Evolutionary conservation across 2,113 vertebrate genomes (phyloP).

Genomic region (human (Homo sapiens)): GRCh38 chr7:159008001-159008500

Average conservation of each 20-base stretch:
- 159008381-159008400: too few relatives aligned
- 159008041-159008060: not conserved
- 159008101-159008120: not conserved
- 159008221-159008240: not conserved
- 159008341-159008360: not conserved
- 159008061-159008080: not conserved
- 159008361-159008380: not conserved
- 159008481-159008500: not conserved
- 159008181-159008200: not conserved
- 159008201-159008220: not conserved
- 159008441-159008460: too few relatives aligned
- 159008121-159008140: not conserved
- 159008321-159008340: not conserved
- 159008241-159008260: not conserved
- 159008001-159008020: not conserved
- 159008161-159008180: not conserved
- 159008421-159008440: too few relatives aligned
- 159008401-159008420: too few relatives aligned
- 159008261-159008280: not conserved
- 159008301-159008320: not conserved
- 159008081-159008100: not conserved
- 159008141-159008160: not conserved
- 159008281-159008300: not conserved
- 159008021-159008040: not conserved
- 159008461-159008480: too few relatives aligned